Base-by-base conservation (phyloP, 2,113 vertebrate genomes). In the Mungos mungo region DNA sequence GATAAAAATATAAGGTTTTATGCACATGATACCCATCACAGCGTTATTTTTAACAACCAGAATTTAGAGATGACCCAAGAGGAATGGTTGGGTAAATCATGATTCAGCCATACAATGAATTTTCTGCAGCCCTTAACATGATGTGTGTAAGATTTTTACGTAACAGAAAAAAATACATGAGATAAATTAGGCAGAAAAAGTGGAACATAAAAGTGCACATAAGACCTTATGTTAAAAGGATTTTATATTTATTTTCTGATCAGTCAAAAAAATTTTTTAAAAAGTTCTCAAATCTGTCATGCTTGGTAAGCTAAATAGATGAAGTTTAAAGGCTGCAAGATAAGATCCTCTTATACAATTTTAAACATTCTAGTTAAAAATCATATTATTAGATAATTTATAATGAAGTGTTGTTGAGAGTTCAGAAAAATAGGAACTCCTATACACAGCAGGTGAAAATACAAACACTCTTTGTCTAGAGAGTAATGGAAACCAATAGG, bases 401-500 rank as follows among this genome's bases (percentile, higher is more conserved):
- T n/a, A 76, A 76, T 57, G 50, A 45, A 90, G 6, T 29, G 14
- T 79, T 95, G 14, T 21, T 69, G 25, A 96, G 4, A 96, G n/a
- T 57, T 96, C 63, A 95, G 79, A 88, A 97, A 96, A 92, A 82
- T 8, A 90, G 3, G 57, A 85, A 69, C 38, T 83, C 52, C 85
- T 79, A 85, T 77, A 96, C 27, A 88, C 5, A 2, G 52, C 47
- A 92, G n/a, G 33, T 63, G 31, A 84, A 85, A 89, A 95, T 33
- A 72, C 27, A 90, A 74, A 92, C 63, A 77, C 35, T 29, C 33
- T 68, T 52, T 45, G 29, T 79, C 25, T 85, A 23, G 16, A 74
- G 15, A 25, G 4, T 63, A 86, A 69, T n/a, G 54, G 21, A 96
- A 95, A 93, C 14, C 54, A 96, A 57, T 4, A 21, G 23, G 29